These are phyloP conservation scores for Sebastes umbrosus DNA, from an alignment of 2,797 vertebrate genomes.

Conservation along the genomic window DNA sequence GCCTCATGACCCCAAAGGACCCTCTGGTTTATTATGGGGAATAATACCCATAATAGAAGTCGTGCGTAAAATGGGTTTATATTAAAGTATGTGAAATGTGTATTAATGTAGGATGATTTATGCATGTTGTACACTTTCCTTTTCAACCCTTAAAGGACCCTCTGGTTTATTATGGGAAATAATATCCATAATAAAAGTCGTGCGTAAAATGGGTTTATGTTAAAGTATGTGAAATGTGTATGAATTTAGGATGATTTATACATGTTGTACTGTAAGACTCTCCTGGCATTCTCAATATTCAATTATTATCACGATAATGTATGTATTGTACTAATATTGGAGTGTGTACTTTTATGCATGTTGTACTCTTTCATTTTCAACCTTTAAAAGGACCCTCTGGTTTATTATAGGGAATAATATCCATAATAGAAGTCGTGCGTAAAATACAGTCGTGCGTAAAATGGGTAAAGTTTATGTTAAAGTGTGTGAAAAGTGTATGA, in stretches of 20 bases:
- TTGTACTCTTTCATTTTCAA: neutral
- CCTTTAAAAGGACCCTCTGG: neutral
- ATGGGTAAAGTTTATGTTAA: neutral
- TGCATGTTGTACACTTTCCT: neutral
- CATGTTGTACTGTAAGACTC: no score
- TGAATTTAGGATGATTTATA: no score
- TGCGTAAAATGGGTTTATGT: no score
- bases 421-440: neutral
- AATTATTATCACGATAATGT: no score
- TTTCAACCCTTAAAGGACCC: neutral
- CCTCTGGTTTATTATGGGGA: neutral
- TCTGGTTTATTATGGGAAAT: neutral
- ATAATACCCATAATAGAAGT: neutral
- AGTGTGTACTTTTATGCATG: no score
- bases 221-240: no score
- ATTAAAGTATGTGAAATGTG: neutral
- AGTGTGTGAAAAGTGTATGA: no score
- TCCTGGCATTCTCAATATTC: no score
- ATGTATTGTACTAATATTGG: no score
- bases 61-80: neutral
- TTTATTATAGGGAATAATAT: neutral
- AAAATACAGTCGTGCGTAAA: neutral
- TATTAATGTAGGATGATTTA: no score
- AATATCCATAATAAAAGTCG: neutral
- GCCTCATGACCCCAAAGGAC: rapidly evolving